These are phyloP conservation scores for Furcula furcula DNA, from an alignment of 2,888 invertebrate species.

Conservation along the genomic window DNA sequence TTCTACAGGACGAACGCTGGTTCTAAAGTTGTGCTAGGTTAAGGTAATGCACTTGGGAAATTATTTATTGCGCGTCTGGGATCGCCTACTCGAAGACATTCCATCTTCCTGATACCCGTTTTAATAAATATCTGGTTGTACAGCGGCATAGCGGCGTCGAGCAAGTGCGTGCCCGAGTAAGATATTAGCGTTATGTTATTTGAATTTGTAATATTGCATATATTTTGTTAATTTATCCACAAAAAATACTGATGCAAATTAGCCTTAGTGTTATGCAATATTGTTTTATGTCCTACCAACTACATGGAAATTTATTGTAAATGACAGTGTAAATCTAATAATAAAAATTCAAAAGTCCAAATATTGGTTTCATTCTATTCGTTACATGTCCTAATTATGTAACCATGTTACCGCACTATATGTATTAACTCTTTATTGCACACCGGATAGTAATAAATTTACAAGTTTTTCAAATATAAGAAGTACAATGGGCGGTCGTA, in stretches of 20 bases:
- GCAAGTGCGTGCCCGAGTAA: slow-evolving; percentile 77
- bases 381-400: too few species aligned
- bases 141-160: slow-evolving; percentile 45
- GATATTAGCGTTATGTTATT: slow-evolving; percentile 80
- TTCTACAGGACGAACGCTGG: slow-evolving; percentile 66
- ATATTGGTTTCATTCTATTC: slow-evolving; percentile 45
- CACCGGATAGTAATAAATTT: too few species aligned
- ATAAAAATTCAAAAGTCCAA: slow-evolving; percentile 81
- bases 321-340: slow-evolving; percentile 83
- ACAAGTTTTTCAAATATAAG: too few species aligned
- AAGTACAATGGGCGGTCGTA: too few species aligned
- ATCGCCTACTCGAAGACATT: slow-evolving; percentile 55
- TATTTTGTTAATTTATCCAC: slow-evolving; percentile 80
- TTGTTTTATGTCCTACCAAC: slow-evolving; percentile 81
- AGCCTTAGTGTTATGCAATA: slow-evolving; percentile 82
- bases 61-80: slow-evolving; percentile 52
- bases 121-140: slow-evolving; percentile 39
- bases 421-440: too few species aligned
- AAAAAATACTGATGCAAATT: slow-evolving; percentile 79
- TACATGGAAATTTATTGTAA: slow-evolving; percentile 82
- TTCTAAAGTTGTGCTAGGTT: slow-evolving; percentile 75
- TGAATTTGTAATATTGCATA: slow-evolving; percentile 81
- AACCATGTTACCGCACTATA: too few species aligned
- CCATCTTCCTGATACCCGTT: slow-evolving; percentile 52
- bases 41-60: slow-evolving; percentile 67